phyloP scores from a whole-genome alignment of 1,140 invertebrate species.

The Drosophila sp. region DNA sequence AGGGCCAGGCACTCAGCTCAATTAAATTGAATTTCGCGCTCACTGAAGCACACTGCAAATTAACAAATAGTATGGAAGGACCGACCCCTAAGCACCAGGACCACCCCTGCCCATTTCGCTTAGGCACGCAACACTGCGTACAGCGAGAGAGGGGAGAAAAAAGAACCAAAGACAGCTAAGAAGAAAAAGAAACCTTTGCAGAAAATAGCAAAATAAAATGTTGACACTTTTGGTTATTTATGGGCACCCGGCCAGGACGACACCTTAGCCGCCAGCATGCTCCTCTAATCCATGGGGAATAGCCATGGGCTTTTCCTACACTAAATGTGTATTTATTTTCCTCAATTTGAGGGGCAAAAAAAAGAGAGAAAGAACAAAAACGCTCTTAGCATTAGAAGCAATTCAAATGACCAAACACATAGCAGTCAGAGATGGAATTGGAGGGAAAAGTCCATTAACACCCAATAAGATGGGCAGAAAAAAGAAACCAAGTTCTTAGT shows the following conservation, averaged over 20 bases:
- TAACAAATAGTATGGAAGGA: constrained; percentile 66
- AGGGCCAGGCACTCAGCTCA: constrained; percentile 72
- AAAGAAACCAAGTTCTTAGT: constrained; percentile 8
- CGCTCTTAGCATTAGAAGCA: constrained; percentile 55
- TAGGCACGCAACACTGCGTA: constrained; percentile 77
- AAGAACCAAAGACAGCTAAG: neutral
- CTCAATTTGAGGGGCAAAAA: constrained; percentile 57
- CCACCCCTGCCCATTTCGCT: constrained; percentile 66
- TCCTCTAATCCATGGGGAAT: constrained; percentile 71
- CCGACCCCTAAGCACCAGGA: constrained; percentile 24
- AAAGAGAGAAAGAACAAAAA: constrained; percentile 17
- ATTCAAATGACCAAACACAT: constrained; percentile 72
- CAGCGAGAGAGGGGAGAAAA: constrained; percentile 16
- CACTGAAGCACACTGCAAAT: constrained; percentile 80
- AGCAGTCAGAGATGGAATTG: constrained; percentile 7
- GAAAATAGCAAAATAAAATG: constrained; percentile 81
- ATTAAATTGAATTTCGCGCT: constrained; percentile 82
- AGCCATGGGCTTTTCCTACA: constrained; percentile 23
- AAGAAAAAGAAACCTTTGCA: constrained; percentile 49
- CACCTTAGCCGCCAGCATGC: constrained; percentile 54
- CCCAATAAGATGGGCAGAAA: constrained; percentile 66
- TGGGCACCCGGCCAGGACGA: constrained; percentile 55
- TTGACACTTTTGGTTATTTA: constrained; percentile 82
- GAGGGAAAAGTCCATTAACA: constrained; percentile 71
- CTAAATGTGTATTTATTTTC: constrained; percentile 81